A percentile compares a stretch with the other conserved stretches of the same genome.
Evolutionary conservation across 2,888 invertebrate genomes (phyloP).

Genomic region (Pseudococcus viburni): DNA sequence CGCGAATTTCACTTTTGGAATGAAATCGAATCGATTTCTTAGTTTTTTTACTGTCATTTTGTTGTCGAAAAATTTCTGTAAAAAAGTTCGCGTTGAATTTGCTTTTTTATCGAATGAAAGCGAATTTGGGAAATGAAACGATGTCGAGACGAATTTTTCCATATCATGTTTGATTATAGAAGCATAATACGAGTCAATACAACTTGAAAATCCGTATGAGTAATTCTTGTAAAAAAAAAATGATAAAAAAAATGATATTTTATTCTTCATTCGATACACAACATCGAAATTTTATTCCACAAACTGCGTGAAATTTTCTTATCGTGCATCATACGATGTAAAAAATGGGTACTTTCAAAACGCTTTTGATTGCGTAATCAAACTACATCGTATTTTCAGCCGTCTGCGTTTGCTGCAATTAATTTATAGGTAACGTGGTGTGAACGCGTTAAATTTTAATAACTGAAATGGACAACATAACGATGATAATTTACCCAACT

Average conservation of each 20-base stretch:
- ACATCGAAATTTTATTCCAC: not conserved
- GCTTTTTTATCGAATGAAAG: not conserved
- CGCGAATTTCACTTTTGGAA: not conserved
- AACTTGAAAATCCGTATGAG: not conserved
- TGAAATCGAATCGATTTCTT: not conserved
- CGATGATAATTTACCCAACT: conserved; percentile 22
- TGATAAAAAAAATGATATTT: too few species aligned
- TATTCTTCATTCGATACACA: too few species aligned
- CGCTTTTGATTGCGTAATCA: not conserved
- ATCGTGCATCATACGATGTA: not conserved
- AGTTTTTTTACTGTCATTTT: not conserved
- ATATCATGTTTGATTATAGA: too few species aligned
- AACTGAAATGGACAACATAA: not conserved
- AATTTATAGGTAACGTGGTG: conserved; percentile 38
- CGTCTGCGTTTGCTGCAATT: conserved; percentile 37
- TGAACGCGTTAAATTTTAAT: conserved; percentile 33
- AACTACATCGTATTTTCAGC: not conserved
- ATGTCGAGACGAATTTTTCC: too few species aligned
- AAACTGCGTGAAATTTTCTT: not conserved
- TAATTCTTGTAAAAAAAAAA: not conserved
- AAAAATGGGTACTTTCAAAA: not conserved
- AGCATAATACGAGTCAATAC: too few species aligned
- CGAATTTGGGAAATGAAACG: too few species aligned
- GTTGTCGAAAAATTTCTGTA: not conserved
- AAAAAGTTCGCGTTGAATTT: not conserved